These are phyloP conservation scores for Eulemur albifrons DNA, from an alignment of 2,797 vertebrate species.

Conservation along the genomic window DNA sequence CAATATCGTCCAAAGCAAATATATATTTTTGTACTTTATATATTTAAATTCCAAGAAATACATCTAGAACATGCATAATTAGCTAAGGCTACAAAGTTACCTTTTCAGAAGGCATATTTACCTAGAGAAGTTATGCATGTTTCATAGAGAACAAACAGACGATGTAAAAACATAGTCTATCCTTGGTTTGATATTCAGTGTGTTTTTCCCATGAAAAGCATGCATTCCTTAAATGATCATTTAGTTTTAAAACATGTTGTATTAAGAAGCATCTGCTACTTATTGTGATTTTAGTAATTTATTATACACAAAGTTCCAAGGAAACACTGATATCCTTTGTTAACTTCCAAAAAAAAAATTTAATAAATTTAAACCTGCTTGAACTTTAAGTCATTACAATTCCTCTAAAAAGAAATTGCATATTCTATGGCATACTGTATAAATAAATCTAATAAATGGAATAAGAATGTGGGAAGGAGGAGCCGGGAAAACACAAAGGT, in stretches of 20 bases:
- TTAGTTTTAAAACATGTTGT: conserved; percentile 29
- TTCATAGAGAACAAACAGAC: conserved; percentile 77
- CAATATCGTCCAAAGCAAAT: conserved; percentile 84
- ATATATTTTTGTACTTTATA: conserved; percentile 82
- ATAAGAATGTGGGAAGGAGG: neutral
- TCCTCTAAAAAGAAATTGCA: neutral
- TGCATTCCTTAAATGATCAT: conserved; percentile 31
- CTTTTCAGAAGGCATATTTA: conserved; percentile 83
- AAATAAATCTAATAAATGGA: neutral
- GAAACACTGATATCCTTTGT: conserved; percentile 22
- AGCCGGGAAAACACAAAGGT: neutral
- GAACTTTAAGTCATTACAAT: neutral
- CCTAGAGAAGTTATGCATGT: conserved; percentile 82
- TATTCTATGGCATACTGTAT: neutral
- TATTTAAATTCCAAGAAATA: conserved; percentile 82
- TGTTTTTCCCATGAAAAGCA: conserved; percentile 65
- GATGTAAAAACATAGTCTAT: conserved; percentile 40
- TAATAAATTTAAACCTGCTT: neutral
- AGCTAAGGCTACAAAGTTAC: conserved; percentile 81
- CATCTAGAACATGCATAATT: conserved; percentile 83
- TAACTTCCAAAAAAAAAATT: neutral
- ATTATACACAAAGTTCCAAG: neutral
- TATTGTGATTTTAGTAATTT: conserved; percentile 31
- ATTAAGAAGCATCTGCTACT: neutral
- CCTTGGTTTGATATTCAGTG: conserved; percentile 55